These are phyloP conservation scores for Catalaphyllia jardinei DNA, from an alignment of 64 coral and sea anemone species.

Conservation along the genomic window DNA sequence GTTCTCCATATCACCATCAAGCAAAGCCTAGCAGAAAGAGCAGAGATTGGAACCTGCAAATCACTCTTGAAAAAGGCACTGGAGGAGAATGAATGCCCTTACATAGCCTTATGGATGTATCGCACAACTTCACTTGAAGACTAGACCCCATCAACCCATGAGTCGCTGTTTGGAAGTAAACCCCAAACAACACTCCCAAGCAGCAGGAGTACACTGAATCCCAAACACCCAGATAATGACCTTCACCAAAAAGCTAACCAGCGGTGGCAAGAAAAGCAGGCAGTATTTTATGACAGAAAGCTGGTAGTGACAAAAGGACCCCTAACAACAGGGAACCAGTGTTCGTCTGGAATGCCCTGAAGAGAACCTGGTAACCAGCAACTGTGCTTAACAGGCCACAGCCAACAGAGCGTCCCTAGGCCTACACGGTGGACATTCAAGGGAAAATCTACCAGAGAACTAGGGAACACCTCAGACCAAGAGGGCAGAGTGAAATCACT, in stretches of 20 bases:
- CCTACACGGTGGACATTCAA: no score
- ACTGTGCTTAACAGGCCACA: no score
- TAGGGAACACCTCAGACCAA: neutral
- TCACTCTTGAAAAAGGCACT: slow-evolving; percentile 13
- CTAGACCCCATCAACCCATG: slow-evolving; percentile 16
- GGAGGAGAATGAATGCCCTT: neutral
- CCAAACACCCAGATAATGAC: slow-evolving; percentile 25
- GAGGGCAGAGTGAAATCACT: no score
- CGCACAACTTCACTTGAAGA: slow-evolving; percentile 11
- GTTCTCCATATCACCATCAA: slow-evolving; percentile 54
- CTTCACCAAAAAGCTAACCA: no score
- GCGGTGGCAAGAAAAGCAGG: no score
- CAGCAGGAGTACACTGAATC: slow-evolving; percentile 14
- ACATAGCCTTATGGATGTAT: slow-evolving; percentile 33
- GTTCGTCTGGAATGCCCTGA: no score
- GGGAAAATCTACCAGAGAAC: no score
- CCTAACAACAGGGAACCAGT: no score
- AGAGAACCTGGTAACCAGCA: no score
- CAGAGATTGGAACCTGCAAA: slow-evolving; percentile 43
- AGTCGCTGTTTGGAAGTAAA: neutral
- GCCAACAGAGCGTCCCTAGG: no score
- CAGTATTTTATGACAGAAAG: no score
- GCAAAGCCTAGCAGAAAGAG: slow-evolving; percentile 26
- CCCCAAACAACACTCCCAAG: slow-evolving; percentile 31
- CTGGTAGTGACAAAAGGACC: no score